Conservation (phyloP, 2,888 invertebrate species). For the Hirtodrosophila alboralis region DNA sequence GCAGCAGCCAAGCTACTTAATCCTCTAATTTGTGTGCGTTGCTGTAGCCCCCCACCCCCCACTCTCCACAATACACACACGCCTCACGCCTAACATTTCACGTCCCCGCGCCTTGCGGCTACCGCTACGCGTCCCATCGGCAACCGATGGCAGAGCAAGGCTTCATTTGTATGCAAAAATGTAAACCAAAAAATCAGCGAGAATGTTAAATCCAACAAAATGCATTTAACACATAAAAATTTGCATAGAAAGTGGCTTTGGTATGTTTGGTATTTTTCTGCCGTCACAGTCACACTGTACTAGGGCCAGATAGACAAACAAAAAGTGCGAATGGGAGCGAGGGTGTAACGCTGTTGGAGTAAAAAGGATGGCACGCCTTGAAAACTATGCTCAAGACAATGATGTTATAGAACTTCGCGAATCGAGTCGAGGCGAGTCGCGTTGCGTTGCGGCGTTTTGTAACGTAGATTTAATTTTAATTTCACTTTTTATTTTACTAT, state of each 20-base stretch:
- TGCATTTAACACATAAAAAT: slow-evolving; percentile 83
- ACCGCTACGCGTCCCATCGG: slow-evolving; percentile 12
- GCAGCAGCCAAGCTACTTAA: slow-evolving; percentile 71
- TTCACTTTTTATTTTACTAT: slow-evolving; percentile 59
- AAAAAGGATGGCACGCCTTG: too few species aligned
- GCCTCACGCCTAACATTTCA: slow-evolving; percentile 27
- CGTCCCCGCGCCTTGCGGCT: slow-evolving; percentile 25
- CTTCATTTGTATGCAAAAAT: slow-evolving; percentile 80
- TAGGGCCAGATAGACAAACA: slow-evolving; percentile 16
- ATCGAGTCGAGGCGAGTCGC: too few species aligned
- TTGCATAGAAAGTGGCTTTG: slow-evolving; percentile 82
- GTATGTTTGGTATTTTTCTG: slow-evolving; percentile 67
- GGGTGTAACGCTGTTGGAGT: too few species aligned
- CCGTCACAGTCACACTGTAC: slow-evolving; percentile 42
- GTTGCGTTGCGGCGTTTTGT: not conserved
- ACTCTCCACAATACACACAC: slow-evolving; percentile 1
- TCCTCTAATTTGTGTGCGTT: slow-evolving; percentile 77
- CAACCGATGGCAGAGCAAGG: slow-evolving; percentile 38
- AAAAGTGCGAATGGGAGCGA: slow-evolving; percentile 2
- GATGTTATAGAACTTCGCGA: slow-evolving; percentile 8
- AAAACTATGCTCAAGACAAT: slow-evolving; percentile 29
- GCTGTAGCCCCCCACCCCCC: slow-evolving; percentile 22
- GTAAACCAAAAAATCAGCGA: slow-evolving; percentile 80
- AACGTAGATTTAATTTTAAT: slow-evolving; percentile 56
- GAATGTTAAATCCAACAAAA: slow-evolving; percentile 82